Evolutionary conservation across 1,140 invertebrate species (phyloP).

Genomic region (Leptinotarsa texana): DNA sequence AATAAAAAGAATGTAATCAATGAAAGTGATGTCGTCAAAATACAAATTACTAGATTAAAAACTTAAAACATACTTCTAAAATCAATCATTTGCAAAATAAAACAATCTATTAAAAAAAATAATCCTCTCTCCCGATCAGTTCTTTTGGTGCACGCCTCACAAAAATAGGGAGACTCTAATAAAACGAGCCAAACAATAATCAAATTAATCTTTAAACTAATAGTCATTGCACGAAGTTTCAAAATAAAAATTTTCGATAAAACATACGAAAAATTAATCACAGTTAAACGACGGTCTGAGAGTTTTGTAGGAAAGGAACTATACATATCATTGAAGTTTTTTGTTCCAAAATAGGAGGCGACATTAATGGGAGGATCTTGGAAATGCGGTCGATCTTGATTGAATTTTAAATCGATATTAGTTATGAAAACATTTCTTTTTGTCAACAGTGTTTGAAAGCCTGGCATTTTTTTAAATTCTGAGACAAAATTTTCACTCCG

Average conservation of each 20-base stretch:
- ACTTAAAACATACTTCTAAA: slow-evolving; percentile 2
- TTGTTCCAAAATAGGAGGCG: too few relatives aligned
- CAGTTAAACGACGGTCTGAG: neutral
- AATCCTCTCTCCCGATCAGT: neutral
- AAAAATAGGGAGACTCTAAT: neutral
- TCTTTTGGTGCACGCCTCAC: neutral
- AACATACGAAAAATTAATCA: neutral
- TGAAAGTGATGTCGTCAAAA: neutral
- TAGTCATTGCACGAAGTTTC: neutral
- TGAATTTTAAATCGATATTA: too few relatives aligned
- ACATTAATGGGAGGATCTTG: too few relatives aligned
- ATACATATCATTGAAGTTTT: too few relatives aligned
- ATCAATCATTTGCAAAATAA: neutral
- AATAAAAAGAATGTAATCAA: neutral
- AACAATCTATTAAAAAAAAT: neutral
- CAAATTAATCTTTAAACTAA: neutral
- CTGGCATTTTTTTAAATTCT: too few relatives aligned
- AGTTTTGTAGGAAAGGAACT: neutral
- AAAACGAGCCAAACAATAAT: neutral
- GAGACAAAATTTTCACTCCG: too few relatives aligned
- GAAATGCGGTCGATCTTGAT: too few relatives aligned
- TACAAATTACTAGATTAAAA: neutral
- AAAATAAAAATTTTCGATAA: neutral
- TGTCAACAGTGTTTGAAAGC: too few relatives aligned
- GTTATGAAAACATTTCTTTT: too few relatives aligned